A percentile compares a stretch with the other conserved stretches of the same genome.
Conservation (phyloP, 2,113 vertebrate species). For the Echinops telfairi region DNA sequence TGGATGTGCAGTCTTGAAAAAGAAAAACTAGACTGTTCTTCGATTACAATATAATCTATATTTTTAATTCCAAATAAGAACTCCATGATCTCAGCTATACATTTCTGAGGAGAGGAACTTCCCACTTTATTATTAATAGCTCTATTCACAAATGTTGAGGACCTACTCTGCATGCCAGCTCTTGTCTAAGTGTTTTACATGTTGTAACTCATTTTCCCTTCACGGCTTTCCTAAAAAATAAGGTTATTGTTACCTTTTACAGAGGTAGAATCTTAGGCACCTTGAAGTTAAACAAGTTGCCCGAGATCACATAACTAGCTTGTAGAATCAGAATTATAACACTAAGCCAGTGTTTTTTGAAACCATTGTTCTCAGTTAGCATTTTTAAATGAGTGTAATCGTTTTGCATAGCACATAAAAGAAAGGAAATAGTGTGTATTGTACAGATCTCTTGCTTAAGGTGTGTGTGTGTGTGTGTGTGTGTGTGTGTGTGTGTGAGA, state of each 20-base stretch:
- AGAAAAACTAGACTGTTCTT: neutral
- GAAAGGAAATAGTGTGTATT: neutral
- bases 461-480: neutral
- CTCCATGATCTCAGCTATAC: neutral
- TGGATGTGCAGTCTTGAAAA: neutral
- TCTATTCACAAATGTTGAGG: neutral
- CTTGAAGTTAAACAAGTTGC: neutral
- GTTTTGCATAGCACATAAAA: neutral
- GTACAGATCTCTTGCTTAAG: neutral
- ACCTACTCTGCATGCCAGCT: neutral
- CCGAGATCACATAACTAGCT: neutral
- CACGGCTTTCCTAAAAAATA: neutral
- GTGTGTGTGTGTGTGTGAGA: neutral
- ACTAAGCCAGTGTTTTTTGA: neutral
- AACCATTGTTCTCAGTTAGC: neutral
- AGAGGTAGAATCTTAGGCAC: neutral
- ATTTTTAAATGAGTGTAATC: neutral
- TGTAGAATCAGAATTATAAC: neutral
- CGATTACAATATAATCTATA: conserved; percentile 2
- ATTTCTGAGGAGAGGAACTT: neutral
- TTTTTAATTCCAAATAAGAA: conserved; percentile 19
- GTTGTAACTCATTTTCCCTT: neutral
- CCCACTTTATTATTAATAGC: neutral
- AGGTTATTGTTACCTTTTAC: neutral
- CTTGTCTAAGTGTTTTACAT: conserved; percentile 7